Conservation (phyloP, 2,113 vertebrate species). For the Phodopus roborovskii region DNA sequence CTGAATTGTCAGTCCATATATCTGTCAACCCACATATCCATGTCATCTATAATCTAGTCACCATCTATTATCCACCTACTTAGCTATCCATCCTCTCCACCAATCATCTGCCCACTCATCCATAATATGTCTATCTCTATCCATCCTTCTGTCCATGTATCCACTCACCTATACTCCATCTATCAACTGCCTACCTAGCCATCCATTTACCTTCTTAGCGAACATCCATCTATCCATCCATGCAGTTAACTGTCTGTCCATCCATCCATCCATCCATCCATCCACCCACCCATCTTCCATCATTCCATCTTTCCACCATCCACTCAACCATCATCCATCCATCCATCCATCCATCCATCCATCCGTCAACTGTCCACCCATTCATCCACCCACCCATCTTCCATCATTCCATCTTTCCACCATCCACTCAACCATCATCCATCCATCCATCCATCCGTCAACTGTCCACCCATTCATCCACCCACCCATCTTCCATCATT, state of each 20-base stretch:
- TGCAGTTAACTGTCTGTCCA: not conserved
- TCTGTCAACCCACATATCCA: not conserved
- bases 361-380: not conserved
- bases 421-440: not conserved
- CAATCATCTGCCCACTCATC: not conserved
- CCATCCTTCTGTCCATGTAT: not conserved
- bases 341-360: not conserved
- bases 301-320: no score
- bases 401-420: not conserved
- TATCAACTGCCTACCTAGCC: not conserved
- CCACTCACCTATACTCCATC: not conserved
- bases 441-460: not conserved
- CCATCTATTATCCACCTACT: not conserved
- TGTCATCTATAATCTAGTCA: not conserved
- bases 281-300: not conserved
- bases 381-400: not conserved
- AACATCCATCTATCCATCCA: not conserved
- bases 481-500: not conserved
- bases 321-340: not conserved
- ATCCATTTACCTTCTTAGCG: not conserved
- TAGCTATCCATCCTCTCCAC: not conserved
- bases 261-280: not conserved
- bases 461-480: no score
- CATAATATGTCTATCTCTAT: not conserved
- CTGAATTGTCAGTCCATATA: not conserved